Base-by-base conservation (phyloP, 2,797 vertebrate genomes). In the Apodemus agrarius region DNA sequence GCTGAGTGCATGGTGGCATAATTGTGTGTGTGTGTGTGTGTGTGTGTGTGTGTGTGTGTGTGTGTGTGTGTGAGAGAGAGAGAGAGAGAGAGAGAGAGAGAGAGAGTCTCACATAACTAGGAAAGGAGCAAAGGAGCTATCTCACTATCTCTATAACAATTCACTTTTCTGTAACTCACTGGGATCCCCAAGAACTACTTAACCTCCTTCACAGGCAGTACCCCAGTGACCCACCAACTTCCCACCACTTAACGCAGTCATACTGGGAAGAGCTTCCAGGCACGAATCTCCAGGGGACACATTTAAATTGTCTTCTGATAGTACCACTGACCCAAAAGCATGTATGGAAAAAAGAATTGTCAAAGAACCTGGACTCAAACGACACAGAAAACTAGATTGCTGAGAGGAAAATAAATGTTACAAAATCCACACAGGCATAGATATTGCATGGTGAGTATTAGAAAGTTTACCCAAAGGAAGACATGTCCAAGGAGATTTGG, bases 401-500 rank as follows among this genome's bases (percentile, higher is more conserved):
- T 59, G 63, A 12, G 43, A 63, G 37, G 34, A 6, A 76, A 79
- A 22, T 26, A 61, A 78, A 86, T 84, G 46, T 52, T 93, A 84
- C 26, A 84, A 92, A 96, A 93, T 67, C 61, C 43, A 96, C 4
- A 3, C 0, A 84, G 72, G 34, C 69, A 14, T 11, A 93, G 59
- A 76, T 82, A 92, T 75, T 83, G 92, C 37, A 67, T 40, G 69
- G 2, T 78, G 59, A 65, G 7, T 81, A 52, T 72, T 59, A 95
- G 21, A 83, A 89, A n/a, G 6, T 89, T 96, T 67, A 88, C 61
- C 37, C 26, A 24, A n/a, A 91, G 83, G 54, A 69, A 24, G 37
- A 96, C 87, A 81, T n/a, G 87, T 4, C 37, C 9, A 91, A 97
- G 43, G 91, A 87, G 78, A 26, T 84, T 63, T 83, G 76, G 57